Conservation (phyloP, 1,140 invertebrate genomes). For the Trichogramma pretiosum region DNA sequence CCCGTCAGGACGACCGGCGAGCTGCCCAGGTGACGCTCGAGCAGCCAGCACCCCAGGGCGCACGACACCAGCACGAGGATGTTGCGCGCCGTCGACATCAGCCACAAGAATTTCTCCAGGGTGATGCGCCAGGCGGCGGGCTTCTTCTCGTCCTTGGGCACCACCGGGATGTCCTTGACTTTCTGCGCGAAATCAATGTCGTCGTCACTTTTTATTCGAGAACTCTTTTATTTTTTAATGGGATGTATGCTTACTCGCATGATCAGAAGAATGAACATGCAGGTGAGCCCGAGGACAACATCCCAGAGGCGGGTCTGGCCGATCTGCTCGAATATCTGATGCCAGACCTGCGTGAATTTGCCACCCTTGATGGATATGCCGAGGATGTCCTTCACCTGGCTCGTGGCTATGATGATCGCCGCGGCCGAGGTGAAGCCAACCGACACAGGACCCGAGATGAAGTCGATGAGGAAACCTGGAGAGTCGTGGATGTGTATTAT, state of each 20-base stretch:
- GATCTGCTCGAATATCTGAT: conserved; percentile 57
- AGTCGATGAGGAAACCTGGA: conserved; percentile 85
- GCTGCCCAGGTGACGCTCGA: conserved; percentile 49
- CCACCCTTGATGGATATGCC: conserved; percentile 58
- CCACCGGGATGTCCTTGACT: conserved; percentile 59
- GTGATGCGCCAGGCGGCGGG: conserved; percentile 39
- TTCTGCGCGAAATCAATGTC: conserved; percentile 46
- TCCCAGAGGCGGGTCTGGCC: conserved; percentile 59
- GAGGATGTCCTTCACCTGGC: conserved; percentile 74
- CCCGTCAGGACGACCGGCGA: conserved; percentile 63
- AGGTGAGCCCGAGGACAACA: conserved; percentile 54
- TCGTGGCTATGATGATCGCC: conserved; percentile 78
- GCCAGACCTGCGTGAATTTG: conserved; percentile 57
- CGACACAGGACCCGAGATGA: conserved; percentile 85
- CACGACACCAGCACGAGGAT: conserved; percentile 67
- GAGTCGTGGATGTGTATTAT: no score
- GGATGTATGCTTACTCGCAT: conserved; percentile 51
- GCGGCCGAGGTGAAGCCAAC: conserved; percentile 85
- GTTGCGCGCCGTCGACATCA: conserved; percentile 68
- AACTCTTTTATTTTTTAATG: not conserved
- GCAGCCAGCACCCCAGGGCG: conserved; percentile 54
- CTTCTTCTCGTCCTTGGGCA: conserved; percentile 39
- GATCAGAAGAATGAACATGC: conserved; percentile 57
- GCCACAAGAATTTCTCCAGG: conserved; percentile 54
- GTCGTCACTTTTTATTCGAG: not conserved